Base-by-base conservation (phyloP, 2,113 vertebrate genomes). In the Leucopsar rothschildi region DNA sequence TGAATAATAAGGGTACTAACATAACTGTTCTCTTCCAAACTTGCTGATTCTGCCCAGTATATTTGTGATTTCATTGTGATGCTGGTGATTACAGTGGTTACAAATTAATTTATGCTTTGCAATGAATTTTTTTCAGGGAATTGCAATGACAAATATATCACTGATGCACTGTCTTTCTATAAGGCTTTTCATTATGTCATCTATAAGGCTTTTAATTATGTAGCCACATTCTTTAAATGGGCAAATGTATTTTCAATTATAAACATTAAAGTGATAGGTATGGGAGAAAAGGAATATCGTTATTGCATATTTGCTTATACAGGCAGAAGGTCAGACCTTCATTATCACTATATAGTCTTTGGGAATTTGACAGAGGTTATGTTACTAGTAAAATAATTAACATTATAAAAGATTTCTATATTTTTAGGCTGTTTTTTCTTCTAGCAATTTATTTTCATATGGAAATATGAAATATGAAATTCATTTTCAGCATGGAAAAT, bases 21-120 rank as follows among this genome's bases (percentile, higher is more conserved):
- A 64, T n/a, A 94, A 83, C n/a, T n/a, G n/a, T n/a, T n/a, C n/a
- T n/a, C n/a, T 64, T 94, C 45, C 35, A 13, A 53, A 89, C 35
- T 77, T 93, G 23, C 66, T 97, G 93, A 86, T 93, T 96, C 35
- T 86, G 70, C 44, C 59, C 65, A 73, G 27, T 78, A 50, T 72
- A 95, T 89, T 78, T 95, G 44, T 89, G 27, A 87, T 93, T 96
- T 96, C 59, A 86, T 55, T 83, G 65, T 33, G 70, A 76, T 86
- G 57, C 37, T 90, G 64, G 73, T 90, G 69, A 95, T 91, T 90
- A 59, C 44, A 49, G 71, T 66, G 13, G 33, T 40, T 95, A 56
- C 50, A 59, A 94, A 95, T 88, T 95, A 96, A 93, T 94, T 95
- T 88, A 80, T 95, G 28, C 8, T 53, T 71, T 76, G 23, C 55